These are phyloP conservation scores for Gadopsis bispinosus DNA, from an alignment of 2,797 vertebrate species.

Conservation along the genomic window DNA sequence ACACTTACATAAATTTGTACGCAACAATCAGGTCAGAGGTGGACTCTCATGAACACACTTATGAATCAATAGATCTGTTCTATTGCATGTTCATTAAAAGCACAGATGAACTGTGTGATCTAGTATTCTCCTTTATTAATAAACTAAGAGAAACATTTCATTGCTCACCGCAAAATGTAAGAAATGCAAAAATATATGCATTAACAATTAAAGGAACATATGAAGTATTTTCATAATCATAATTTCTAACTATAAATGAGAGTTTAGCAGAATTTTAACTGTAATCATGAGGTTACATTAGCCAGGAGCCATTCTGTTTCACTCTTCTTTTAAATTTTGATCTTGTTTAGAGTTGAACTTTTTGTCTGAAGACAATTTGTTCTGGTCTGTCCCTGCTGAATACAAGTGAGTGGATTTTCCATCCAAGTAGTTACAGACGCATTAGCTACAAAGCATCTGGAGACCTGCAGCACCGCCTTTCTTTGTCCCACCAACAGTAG, in stretches of 20 bases:
- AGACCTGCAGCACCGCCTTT: slow-evolving; percentile 21
- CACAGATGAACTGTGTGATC: slow-evolving; percentile 9
- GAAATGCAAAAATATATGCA: neutral
- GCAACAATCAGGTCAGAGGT: neutral
- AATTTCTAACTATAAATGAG: neutral
- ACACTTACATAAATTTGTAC: neutral
- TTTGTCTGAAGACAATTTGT: slow-evolving; percentile 44
- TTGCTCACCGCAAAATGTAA: neutral
- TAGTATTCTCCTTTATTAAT: neutral
- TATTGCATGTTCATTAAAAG: slow-evolving; percentile 6
- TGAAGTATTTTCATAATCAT: neutral
- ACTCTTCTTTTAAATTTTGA: slow-evolving; percentile 24
- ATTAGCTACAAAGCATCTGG: slow-evolving; percentile 28
- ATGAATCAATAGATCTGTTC: neutral
- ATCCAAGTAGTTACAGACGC: slow-evolving; percentile 29
- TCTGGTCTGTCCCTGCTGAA: slow-evolving; percentile 33
- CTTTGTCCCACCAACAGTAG: slow-evolving; percentile 29
- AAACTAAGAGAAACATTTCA: slow-evolving; percentile 1
- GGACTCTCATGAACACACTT: neutral
- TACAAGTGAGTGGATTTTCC: slow-evolving; percentile 40
- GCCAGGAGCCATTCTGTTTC: slow-evolving; percentile 13
- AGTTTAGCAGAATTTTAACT: neutral
- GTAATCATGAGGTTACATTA: slow-evolving; percentile 8
- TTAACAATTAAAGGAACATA: neutral
- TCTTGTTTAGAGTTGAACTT: slow-evolving; percentile 43